Percentiles rank a stretch among this genome's conserved stretches.
phyloP scores from a whole-genome alignment of 2,797 vertebrate genomes.

The Eospalax fontanierii region DNA sequence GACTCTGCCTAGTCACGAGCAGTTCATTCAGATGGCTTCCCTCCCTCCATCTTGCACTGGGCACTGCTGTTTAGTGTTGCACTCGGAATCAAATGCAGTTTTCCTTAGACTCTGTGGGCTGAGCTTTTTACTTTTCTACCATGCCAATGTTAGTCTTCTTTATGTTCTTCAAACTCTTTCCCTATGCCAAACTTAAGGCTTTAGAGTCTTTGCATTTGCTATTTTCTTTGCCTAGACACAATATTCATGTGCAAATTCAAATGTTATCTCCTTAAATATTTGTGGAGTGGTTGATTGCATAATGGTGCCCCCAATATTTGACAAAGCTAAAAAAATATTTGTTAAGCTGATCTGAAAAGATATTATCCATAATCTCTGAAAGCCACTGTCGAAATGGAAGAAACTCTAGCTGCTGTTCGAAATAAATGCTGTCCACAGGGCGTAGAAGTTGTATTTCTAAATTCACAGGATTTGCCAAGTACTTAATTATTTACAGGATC shows the following conservation, averaged over 20 bases:
- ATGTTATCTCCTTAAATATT: conserved; percentile 19
- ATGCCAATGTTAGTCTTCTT: not conserved
- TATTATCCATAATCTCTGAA: conserved; percentile 3
- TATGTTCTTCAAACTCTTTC: not conserved
- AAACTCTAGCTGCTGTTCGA: not conserved
- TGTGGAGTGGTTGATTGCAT: conserved; percentile 16
- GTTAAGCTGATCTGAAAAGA: conserved; percentile 45
- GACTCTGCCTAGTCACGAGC: not conserved
- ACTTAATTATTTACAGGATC: not conserved
- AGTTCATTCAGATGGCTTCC: not conserved
- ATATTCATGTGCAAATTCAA: not conserved
- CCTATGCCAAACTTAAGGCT: not conserved
- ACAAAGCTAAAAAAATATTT: conserved; percentile 38
- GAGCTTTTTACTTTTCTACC: not conserved
- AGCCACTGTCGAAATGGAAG: not conserved
- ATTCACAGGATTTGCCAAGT: conserved; percentile 23
- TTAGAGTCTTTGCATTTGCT: not conserved
- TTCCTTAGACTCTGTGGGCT: not conserved
- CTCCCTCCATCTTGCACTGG: not conserved
- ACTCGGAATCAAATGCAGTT: conserved; percentile 7
- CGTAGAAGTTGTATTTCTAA: not conserved
- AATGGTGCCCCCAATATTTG: not conserved
- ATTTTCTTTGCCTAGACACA: conserved; percentile 9
- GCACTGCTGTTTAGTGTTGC: not conserved
- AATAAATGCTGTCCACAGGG: not conserved